These are phyloP conservation scores for Hippocampus zosterae DNA, from an alignment of 2,113 vertebrate genomes.

Conservation along the genomic window DNA sequence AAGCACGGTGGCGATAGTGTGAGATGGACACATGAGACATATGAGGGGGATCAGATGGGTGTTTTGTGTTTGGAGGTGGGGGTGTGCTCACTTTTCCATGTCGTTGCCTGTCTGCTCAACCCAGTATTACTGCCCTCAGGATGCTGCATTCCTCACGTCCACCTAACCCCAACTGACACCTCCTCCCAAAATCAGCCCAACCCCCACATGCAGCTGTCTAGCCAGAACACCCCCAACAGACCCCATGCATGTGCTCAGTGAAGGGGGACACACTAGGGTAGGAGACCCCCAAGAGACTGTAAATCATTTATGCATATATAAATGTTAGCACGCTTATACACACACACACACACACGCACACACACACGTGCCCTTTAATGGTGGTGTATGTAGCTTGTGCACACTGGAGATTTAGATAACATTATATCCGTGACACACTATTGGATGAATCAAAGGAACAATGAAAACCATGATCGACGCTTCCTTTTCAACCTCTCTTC, in stretches of 20 bases:
- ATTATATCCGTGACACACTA: conserved; percentile 41
- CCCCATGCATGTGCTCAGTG: conserved; percentile 40
- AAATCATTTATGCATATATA: conserved; percentile 56
- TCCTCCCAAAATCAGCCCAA: conserved; percentile 9
- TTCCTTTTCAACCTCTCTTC: conserved; percentile 28
- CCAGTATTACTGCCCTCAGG: conserved; percentile 41
- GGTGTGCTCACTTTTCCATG: conserved; percentile 43
- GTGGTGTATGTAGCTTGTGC: conserved; percentile 33
- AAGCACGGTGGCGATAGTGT: conserved; percentile 13
- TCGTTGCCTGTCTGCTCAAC: conserved; percentile 49
- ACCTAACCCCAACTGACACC: conserved; percentile 15
- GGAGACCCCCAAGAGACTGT: conserved; percentile 50
- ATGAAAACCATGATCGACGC: conserved; percentile 39
- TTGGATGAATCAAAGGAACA: neutral
- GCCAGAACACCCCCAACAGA: conserved; percentile 28
- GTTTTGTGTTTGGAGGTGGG: conserved; percentile 15
- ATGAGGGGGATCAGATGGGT: conserved; percentile 26
- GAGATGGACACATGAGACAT: conserved; percentile 42
- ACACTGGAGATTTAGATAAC: conserved; percentile 36
- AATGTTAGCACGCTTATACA: conserved; percentile 17
- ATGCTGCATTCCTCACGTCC: conserved; percentile 48
- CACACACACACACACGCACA: neutral
- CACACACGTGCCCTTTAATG: conserved; percentile 16
- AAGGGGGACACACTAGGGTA: conserved; percentile 34
- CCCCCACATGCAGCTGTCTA: conserved; percentile 22